A percentile compares a stretch with the other conserved stretches of the same genome.
Conservation (phyloP, 2,888 invertebrate species). For the Pemphredon lugubris region DNA sequence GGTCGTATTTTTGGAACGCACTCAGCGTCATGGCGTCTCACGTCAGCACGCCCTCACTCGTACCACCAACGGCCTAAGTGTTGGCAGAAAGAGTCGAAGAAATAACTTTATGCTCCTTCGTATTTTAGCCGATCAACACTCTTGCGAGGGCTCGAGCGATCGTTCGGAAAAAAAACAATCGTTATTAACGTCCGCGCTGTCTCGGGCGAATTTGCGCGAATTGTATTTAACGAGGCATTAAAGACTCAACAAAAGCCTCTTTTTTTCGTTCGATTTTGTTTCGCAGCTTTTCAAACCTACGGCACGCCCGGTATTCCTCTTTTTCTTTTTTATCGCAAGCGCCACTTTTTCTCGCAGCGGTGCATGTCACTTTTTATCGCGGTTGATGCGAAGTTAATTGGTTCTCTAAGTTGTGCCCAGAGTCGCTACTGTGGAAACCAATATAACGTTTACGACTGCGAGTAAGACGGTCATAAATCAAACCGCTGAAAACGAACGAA, state of each 20-base stretch:
- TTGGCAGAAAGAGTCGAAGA: slow-evolving; percentile 55
- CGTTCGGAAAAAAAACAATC: too few species aligned
- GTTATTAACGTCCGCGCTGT: too few species aligned
- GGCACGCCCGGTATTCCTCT: not conserved
- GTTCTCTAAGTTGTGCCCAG: slow-evolving; percentile 45
- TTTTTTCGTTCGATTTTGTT: too few species aligned
- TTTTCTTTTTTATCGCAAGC: too few species aligned
- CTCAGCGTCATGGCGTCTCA: slow-evolving; percentile 73
- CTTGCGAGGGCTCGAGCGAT: too few species aligned
- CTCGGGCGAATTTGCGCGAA: too few species aligned
- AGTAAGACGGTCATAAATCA: slow-evolving; percentile 63
- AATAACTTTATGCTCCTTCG: slow-evolving; percentile 26
- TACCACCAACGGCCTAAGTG: slow-evolving; percentile 41
- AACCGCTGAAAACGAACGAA: slow-evolving; percentile 58
- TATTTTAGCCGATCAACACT: slow-evolving; percentile 1
- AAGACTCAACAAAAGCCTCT: too few species aligned
- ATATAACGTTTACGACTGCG: slow-evolving; percentile 65
- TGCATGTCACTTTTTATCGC: slow-evolving; percentile 46
- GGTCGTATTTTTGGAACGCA: slow-evolving; percentile 76
- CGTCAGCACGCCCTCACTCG: slow-evolving; percentile 71
- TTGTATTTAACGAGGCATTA: too few species aligned
- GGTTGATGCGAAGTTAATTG: slow-evolving; percentile 58
- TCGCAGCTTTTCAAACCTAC: too few species aligned
- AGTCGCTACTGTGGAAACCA: slow-evolving; percentile 56
- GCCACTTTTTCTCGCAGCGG: slow-evolving; percentile 8